Conservation (phyloP, 1,140 invertebrate genomes). For the Drosophila auraria region DNA sequence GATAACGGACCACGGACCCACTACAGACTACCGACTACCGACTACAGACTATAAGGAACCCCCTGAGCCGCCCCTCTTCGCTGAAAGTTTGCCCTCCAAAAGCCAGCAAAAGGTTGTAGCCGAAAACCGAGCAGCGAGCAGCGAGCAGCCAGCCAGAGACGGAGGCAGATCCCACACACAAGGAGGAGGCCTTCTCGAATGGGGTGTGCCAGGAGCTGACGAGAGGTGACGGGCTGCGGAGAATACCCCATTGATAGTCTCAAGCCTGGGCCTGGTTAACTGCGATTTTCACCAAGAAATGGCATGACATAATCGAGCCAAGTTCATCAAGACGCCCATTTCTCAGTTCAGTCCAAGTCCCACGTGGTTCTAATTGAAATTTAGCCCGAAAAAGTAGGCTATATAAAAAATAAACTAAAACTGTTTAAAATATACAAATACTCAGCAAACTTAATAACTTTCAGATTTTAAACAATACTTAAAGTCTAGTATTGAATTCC, state of each 20-base stretch:
- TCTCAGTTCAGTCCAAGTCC: slow-evolving; percentile 6
- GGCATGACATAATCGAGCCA: slow-evolving; percentile 52
- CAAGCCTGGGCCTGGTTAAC: slow-evolving; percentile 39
- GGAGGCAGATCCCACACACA: not conserved
- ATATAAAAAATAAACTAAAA: too few species aligned
- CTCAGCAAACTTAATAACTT: too few species aligned
- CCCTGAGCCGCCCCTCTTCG: not conserved
- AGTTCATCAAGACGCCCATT: slow-evolving; percentile 41
- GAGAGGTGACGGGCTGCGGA: not conserved
- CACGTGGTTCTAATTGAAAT: not conserved
- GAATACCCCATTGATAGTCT: slow-evolving; percentile 43
- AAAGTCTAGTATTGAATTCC: too few species aligned
- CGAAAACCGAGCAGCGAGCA: slow-evolving; percentile 33
- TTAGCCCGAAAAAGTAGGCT: slow-evolving; percentile 15
- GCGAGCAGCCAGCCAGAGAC: not conserved
- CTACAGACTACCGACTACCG: slow-evolving; percentile 7
- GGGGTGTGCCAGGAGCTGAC: slow-evolving; percentile 9
- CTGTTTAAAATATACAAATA: too few species aligned
- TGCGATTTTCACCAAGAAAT: slow-evolving; percentile 33
- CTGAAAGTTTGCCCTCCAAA: slow-evolving; percentile 76
- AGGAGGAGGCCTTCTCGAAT: slow-evolving; percentile 1
- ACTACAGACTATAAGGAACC: slow-evolving; percentile 26
- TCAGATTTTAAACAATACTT: too few species aligned
- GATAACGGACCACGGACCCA: slow-evolving; percentile 10
- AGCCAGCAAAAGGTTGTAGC: slow-evolving; percentile 74